phyloP scores from a whole-genome alignment of 92 coral and sea anemone genomes.

The Galaxea fascicularis region DNA sequence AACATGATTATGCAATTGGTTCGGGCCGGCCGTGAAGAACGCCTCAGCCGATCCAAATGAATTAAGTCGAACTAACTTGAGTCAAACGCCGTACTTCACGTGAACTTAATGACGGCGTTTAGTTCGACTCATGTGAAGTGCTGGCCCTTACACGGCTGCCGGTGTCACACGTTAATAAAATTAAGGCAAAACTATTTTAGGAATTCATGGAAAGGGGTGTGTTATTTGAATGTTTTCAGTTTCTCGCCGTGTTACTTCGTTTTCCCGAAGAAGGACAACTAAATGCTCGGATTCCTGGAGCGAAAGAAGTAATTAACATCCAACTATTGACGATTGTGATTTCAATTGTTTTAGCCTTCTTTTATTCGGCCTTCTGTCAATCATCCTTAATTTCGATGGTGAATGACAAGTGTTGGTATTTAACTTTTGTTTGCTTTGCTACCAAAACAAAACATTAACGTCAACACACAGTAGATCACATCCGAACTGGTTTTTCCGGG shows the following conservation, averaged over 20 bases:
- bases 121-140: no score
- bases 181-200: neutral
- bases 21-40: no score
- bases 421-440: conserved; percentile 20
- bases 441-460: conserved; percentile 44
- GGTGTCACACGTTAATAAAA: no score
- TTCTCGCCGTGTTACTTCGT: conserved; percentile 2
- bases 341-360: neutral
- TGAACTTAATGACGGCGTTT: no score
- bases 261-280: neutral
- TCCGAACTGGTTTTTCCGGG: conserved; percentile 50
- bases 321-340: conserved; percentile 11
- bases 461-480: conserved; percentile 5
- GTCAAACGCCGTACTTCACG: no score
- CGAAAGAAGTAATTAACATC: conserved; percentile 7
- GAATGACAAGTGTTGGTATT: conserved; percentile 49
- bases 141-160: no score
- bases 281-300: neutral
- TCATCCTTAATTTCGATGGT: conserved; percentile 8
- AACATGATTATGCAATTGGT: no score
- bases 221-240: neutral
- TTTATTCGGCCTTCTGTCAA: conserved; percentile 21
- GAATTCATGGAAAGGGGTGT: conserved; percentile 17
- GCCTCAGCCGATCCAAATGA: no score
- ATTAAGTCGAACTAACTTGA: no score